Evolutionary conservation across 2,113 vertebrate genomes (phyloP), one percentile per base, ranked within the genome.

Genomic region (Etia nguti): DNA sequence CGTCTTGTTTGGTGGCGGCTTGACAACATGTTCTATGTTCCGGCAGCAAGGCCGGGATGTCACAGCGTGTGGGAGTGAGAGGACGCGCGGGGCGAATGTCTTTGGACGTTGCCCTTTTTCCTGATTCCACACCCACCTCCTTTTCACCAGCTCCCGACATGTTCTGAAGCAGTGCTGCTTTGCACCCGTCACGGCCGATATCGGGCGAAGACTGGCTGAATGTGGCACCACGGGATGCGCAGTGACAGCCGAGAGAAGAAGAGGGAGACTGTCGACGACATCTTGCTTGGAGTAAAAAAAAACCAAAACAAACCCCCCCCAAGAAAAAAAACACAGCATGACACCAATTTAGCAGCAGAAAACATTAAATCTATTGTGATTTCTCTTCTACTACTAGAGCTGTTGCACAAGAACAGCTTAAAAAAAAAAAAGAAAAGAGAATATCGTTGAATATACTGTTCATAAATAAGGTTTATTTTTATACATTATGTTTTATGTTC

Each of bases 41-140:
- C 85, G 75, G 92, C 83, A 79, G 87, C 83, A 24, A 85, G 89
- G 89, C 90, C 29, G 5, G 75, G 80, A 86, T 92, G 93, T 95
- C 93, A 95, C 80, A 79, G 89, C 87, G 56, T 83, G 90, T 86
- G 91, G 82, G 70, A 87, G 84, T 26, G 18, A 50, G 70, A 86
- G 36, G 91, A 88, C 86, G 54, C 68, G 60, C 4, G 56, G 80
- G 48, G 41, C 57, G 85, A 65, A 96, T 95, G 65, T 24, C 89
- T 93, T 91, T 92, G 86, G 96, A 96, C 95, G 80, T 94, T 96
- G 96, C 93, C 96, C 96, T 97, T 97, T 77, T 97, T 95, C 94
- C 70, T 36, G 87, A 91, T 94, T 96, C 92, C 92, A 96, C 95
- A 97, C 95, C 96, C 95, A 96, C 96, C 96, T 96, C 95, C 93